Conservation (phyloP, 2,797 vertebrate species). For the Scyliorhinus canicula region DNA sequence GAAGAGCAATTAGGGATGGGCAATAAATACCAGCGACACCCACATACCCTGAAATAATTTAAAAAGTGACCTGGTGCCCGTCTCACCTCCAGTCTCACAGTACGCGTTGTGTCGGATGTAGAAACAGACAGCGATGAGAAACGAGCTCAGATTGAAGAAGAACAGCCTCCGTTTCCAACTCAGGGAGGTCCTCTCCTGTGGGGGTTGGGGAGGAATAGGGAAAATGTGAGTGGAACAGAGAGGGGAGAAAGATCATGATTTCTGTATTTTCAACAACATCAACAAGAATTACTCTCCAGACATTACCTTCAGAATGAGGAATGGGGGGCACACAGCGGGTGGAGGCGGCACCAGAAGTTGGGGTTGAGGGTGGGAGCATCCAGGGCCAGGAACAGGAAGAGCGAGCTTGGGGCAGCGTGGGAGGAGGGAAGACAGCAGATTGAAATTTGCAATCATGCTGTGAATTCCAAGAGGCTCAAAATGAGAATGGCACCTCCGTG, state of each 20-base stretch:
- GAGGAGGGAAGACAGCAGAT: too few species aligned
- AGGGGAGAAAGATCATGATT: neutral
- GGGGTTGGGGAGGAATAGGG: neutral
- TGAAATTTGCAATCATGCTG: too few species aligned
- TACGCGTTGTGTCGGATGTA: slow-evolving; percentile 82
- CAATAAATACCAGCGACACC: too few species aligned
- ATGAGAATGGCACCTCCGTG: too few species aligned
- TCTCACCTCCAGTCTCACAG: slow-evolving; percentile 77
- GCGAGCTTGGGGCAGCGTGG: too few species aligned
- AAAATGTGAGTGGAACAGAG: neutral
- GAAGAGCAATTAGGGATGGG: too few species aligned
- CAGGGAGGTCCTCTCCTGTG: slow-evolving; percentile 77
- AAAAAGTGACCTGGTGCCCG: neutral
- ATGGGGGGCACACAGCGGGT: neutral
- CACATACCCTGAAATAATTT: too few species aligned
- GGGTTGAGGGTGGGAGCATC: too few species aligned
- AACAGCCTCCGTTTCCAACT: slow-evolving; percentile 76
- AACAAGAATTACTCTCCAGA: neutral
- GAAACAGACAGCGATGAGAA: slow-evolving; percentile 61
- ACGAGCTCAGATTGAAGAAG: slow-evolving; percentile 69
- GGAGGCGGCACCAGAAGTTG: too few species aligned
- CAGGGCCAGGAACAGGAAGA: too few species aligned
- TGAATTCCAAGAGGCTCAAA: too few species aligned
- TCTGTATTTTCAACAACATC: neutral
- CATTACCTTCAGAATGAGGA: neutral